phyloP scores from a whole-genome alignment of 1,140 invertebrate genomes.

The Trichoplusia ni region DNA sequence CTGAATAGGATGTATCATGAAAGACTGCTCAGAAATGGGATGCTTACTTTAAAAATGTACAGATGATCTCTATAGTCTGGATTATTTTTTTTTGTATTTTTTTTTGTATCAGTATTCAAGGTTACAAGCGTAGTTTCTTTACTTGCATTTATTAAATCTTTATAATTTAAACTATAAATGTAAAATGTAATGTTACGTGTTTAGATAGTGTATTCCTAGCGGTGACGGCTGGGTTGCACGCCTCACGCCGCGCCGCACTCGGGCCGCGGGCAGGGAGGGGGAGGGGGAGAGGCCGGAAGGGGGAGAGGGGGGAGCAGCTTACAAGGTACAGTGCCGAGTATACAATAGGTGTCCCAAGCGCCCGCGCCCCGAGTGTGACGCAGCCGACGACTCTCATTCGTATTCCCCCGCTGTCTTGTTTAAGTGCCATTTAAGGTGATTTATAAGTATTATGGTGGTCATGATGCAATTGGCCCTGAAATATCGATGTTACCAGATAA shows the following conservation, averaged over 20 bases:
- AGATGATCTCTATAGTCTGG: constrained; percentile 20
- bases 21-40: constrained; percentile 20
- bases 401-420: background rate
- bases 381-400: no score
- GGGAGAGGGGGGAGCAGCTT: no score
- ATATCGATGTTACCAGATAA: constrained; percentile 24
- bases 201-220: no score
- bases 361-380: no score
- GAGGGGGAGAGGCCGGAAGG: no score
- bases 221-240: no score
- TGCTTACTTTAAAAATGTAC: background rate
- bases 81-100: background rate
- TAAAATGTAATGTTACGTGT: no score
- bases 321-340: no score
- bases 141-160: background rate
- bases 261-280: no score
- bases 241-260: no score
- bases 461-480: constrained; percentile 7
- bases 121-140: background rate
- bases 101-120: background rate
- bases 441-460: constrained; percentile 30
- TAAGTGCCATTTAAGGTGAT: constrained; percentile 28
- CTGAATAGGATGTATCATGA: background rate
- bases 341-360: no score
- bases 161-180: no score